Evolutionary conservation across 2,888 invertebrate genomes (phyloP).

Genomic region (Dione juno): DNA sequence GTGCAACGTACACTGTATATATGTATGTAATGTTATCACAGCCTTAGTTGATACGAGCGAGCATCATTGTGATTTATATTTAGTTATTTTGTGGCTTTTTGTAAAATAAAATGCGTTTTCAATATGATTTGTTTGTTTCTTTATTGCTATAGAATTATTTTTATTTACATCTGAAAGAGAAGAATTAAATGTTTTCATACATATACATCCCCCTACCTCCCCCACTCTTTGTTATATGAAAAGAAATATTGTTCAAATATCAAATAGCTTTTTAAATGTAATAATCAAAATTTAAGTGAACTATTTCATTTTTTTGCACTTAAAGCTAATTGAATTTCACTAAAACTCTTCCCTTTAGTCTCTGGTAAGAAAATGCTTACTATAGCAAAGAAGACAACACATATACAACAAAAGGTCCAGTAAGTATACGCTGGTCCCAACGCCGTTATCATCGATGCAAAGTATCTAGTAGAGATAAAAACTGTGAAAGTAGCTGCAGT

Average conservation of each 20-base stretch:
- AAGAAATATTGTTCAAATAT: too few species aligned
- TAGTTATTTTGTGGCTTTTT: conserved; percentile 29
- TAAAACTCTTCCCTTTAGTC: conserved; percentile 50
- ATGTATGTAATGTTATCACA: not conserved
- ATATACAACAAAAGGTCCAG: conserved; percentile 45
- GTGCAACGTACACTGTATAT: not conserved
- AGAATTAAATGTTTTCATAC: too few species aligned
- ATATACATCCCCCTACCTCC: too few species aligned
- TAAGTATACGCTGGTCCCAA: conserved; percentile 49
- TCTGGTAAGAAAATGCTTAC: conserved; percentile 49
- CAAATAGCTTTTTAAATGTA: too few species aligned
- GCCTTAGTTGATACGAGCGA: conserved; percentile 9
- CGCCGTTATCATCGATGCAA: conserved; percentile 40
- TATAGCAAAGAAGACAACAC: conserved; percentile 42
- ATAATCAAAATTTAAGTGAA: too few species aligned
- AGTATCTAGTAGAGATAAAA: conserved; percentile 44
- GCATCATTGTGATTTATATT: conserved; percentile 25
- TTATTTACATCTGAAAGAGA: too few species aligned
- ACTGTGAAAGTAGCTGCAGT: not conserved
- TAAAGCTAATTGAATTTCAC: conserved; percentile 47
- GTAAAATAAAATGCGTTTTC: conserved; percentile 41
- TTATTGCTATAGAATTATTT: not conserved
- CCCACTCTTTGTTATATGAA: too few species aligned
- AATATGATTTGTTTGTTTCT: conserved; percentile 7
- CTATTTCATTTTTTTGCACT: too few species aligned